Evolutionary conservation across 2,888 invertebrate species (phyloP).

Genomic region (Leptopilina myrica): DNA sequence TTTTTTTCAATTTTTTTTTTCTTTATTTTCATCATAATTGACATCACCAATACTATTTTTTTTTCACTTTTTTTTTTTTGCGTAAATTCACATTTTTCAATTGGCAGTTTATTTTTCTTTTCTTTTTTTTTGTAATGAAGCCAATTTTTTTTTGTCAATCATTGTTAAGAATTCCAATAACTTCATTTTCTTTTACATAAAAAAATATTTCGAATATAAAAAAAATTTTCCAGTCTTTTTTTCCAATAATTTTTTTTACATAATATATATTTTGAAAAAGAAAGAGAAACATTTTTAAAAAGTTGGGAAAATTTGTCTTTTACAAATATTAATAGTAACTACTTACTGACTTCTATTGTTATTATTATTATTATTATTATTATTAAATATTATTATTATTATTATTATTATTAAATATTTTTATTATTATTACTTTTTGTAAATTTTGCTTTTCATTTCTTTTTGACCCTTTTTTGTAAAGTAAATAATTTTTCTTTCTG

Average conservation of each 20-base stretch:
- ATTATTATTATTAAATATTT: too few relatives aligned
- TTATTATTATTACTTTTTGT: too few relatives aligned
- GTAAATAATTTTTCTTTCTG: too few relatives aligned
- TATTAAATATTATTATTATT: too few relatives aligned
- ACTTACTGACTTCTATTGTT: too few relatives aligned
- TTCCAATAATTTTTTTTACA: background rate
- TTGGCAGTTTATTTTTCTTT: conserved; percentile 9
- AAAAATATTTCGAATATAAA: background rate
- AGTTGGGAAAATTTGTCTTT: too few relatives aligned
- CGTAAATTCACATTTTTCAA: background rate
- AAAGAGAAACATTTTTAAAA: too few relatives aligned
- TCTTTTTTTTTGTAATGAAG: background rate
- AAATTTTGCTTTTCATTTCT: too few relatives aligned
- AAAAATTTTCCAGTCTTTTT: conserved; percentile 4
- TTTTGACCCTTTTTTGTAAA: too few relatives aligned
- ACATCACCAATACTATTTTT: conserved; percentile 38
- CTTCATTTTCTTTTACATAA: background rate
- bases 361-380: too few relatives aligned
- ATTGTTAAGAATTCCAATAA: background rate
- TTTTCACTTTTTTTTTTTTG: conserved; percentile 1
- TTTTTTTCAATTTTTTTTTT: background rate
- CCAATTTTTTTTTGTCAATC: background rate
- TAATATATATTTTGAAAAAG: too few relatives aligned
- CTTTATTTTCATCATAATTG: conserved; percentile 17
- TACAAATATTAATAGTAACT: too few relatives aligned